Evolutionary conservation across 2,113 vertebrate genomes (phyloP), one percentile per base, ranked within the genome.

Genomic region (Miniopterus natalensis): DNA sequence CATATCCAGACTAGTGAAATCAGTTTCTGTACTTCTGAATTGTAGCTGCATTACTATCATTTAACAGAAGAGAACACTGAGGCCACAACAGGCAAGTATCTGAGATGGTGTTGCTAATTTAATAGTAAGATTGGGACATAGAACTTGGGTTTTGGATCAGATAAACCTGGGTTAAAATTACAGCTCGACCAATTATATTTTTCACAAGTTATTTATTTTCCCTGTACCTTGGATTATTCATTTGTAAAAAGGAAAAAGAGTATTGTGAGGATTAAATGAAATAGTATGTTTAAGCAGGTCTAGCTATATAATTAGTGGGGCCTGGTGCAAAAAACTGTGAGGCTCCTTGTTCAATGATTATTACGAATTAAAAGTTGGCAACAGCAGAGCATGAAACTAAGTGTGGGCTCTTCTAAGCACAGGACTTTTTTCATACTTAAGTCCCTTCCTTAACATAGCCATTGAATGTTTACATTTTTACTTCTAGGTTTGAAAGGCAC

Each of bases 221-320:
- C 86, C 40, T 42, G 36, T 71, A 47, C n/a, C 11, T 84, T 68
- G 15, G 11, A 81, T 53, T 40, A 73, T 80, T 90, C 55, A 49
- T 71, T 59, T 96, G 25, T 57, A 68, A 86, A 81, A 84, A 79
- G 3, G 27, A 79, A 93, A 42, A 42, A 85, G 20, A 63, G 40
- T 93, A 47, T 55, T 65, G 23, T 66, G 80, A 86, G 4, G 31
- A 93, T 47, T 65, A 85, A 65, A 57, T 85, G 15, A 49, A 86
- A 70, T 2, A 89, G 12, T 59, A 45, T 57, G 5, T 51, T 31
- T 61, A 71, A 90, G 47, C 65, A 74, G 65, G 31, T 71, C 61
- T 20, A 77, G 51, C 14, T 71, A 40, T 68, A 21, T 53, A 94
- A 85, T 47, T 65, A 84, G 10, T 27, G 40, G 8, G 27, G 14